Percentiles rank a stretch among this genome's conserved stretches.
phyloP scores from a whole-genome alignment of 2,113 vertebrate species.

The Danionella cerebrum region DNA sequence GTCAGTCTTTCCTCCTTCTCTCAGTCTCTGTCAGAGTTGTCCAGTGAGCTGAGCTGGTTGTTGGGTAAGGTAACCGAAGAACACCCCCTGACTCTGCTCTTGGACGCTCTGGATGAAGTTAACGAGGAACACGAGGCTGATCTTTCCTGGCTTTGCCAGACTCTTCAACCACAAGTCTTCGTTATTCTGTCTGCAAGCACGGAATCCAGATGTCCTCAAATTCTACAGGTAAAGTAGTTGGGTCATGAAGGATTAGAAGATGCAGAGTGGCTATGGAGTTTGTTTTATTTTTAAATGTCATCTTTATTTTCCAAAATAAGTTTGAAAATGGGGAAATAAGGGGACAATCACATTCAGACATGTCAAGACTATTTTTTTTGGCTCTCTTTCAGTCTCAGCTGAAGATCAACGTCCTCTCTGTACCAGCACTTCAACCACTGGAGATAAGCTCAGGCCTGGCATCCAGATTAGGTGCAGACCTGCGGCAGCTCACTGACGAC shows the following conservation, averaged over 20 bases:
- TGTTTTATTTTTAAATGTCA: too few relatives aligned
- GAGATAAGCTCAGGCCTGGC: conserved; percentile 48
- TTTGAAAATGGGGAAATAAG: too few relatives aligned
- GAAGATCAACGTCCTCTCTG: conserved; percentile 38
- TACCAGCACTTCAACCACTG: conserved; percentile 45
- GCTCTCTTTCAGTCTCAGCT: conserved; percentile 42
- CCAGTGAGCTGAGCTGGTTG: conserved; percentile 55
- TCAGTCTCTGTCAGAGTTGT: conserved; percentile 51
- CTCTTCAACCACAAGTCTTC: conserved; percentile 49
- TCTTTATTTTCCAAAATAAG: too few relatives aligned
- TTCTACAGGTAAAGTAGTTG: conserved; percentile 42
- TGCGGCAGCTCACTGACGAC: conserved; percentile 39
- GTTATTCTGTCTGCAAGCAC: conserved; percentile 51
- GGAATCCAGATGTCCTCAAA: conserved; percentile 35
- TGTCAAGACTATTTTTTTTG: too few relatives aligned
- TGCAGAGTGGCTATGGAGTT: too few relatives aligned
- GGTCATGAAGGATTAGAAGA: not conserved
- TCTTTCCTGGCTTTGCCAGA: conserved; percentile 54
- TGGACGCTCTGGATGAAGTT: conserved; percentile 60
- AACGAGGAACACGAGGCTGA: conserved; percentile 51
- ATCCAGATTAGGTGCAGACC: conserved; percentile 40
- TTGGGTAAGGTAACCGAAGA: conserved; percentile 46
- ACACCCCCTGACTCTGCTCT: conserved; percentile 46
- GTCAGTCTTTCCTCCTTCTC: not conserved
- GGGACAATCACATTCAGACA: too few relatives aligned